Percentiles rank a stretch among this genome's conserved stretches.
These are phyloP conservation scores for Cetoscarus ocellatus DNA, from an alignment of 2,797 vertebrate species.

Conservation along the genomic window DNA sequence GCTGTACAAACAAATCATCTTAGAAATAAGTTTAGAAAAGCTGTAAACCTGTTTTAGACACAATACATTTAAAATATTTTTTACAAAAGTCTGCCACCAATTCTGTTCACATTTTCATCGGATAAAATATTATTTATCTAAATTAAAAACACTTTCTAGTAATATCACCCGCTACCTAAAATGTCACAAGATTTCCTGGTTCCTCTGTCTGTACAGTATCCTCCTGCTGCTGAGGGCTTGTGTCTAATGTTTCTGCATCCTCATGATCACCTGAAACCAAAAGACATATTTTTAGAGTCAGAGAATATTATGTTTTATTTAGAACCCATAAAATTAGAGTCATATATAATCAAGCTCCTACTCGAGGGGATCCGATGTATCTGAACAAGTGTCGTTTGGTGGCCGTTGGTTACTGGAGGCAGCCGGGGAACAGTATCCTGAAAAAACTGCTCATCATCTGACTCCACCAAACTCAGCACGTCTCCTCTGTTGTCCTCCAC, in stretches of 20 bases:
- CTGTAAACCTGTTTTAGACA: conserved; percentile 22
- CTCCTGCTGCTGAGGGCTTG: conserved; percentile 53
- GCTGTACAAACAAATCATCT: conserved; percentile 49
- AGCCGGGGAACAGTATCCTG: conserved; percentile 74
- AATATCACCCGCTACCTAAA: conserved; percentile 61
- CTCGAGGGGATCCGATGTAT: conserved; percentile 82
- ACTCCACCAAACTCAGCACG: conserved; percentile 92
- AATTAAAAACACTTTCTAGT: conserved; percentile 39
- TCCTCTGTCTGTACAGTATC: conserved; percentile 45
- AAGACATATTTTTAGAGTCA: background rate
- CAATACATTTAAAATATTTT: conserved; percentile 6
- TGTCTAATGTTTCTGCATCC: conserved; percentile 50
- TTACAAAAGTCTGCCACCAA: conserved; percentile 32
- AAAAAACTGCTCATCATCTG: conserved; percentile 88
- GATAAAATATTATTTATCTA: conserved; percentile 34
- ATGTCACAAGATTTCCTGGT: conserved; percentile 60
- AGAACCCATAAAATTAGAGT: fast-evolving
- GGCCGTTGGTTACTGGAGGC: conserved; percentile 74
- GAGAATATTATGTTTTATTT: background rate
- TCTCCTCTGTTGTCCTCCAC: conserved; percentile 76
- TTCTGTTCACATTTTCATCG: conserved; percentile 67
- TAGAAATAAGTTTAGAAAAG: conserved; percentile 43
- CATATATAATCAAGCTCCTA: conserved; percentile 35
- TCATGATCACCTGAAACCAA: conserved; percentile 68
- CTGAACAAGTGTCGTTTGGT: conserved; percentile 78